phyloP scores from a whole-genome alignment of 2,113 vertebrate genomes.

The Ceuthmochares aereus region DNA sequence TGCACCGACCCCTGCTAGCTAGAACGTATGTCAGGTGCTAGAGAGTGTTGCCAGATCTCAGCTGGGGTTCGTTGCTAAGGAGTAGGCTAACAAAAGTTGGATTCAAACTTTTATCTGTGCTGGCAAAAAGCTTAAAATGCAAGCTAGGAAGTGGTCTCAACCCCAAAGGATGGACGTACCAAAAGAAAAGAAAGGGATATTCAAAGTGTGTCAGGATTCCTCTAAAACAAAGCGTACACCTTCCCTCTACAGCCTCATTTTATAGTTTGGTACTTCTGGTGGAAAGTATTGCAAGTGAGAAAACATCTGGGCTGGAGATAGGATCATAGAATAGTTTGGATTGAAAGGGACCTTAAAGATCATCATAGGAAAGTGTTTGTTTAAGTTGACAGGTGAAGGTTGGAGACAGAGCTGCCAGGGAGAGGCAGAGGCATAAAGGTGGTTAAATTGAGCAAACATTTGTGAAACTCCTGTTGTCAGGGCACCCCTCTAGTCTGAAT shows the following conservation, averaged over 20 bases:
- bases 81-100: too few relatives aligned
- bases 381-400: not conserved
- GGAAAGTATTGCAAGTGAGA: not conserved
- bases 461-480: not conserved
- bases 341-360: too few relatives aligned
- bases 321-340: too few relatives aligned
- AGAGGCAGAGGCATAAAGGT: not conserved
- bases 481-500: not conserved
- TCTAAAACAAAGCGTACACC: not conserved
- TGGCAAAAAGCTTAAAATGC: too few relatives aligned
- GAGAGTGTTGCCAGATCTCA: too few relatives aligned
- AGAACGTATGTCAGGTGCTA: too few relatives aligned
- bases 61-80: too few relatives aligned
- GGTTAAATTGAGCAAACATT: not conserved
- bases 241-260: not conserved
- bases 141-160: not conserved
- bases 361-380: not conserved
- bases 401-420: not conserved
- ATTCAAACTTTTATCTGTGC: too few relatives aligned
- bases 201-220: not conserved
- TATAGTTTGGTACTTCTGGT: not conserved
- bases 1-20: too few relatives aligned
- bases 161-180: not conserved
- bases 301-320: not conserved
- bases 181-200: not conserved